Evolutionary conservation across 2,888 invertebrate species (phyloP).

Genomic region (Eupithecia subfuscata): DNA sequence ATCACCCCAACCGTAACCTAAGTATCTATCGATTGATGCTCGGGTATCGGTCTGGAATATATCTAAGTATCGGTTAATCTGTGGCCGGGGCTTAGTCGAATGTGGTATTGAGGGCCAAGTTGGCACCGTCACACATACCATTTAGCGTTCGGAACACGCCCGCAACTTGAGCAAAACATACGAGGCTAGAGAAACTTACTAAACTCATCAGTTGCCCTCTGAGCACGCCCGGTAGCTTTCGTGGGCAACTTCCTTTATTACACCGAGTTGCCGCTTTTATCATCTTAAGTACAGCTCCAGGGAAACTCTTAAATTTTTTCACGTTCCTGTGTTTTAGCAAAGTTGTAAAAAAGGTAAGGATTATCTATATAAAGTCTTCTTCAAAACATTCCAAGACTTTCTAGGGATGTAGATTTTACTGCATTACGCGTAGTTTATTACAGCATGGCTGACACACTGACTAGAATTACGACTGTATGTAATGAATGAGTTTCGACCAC

Average conservation of each 20-base stretch:
- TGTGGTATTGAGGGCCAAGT: conserved; percentile 38
- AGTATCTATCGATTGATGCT: conserved; percentile 14
- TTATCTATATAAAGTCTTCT: not conserved
- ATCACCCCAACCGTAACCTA: conserved; percentile 9
- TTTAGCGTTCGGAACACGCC: conserved; percentile 64
- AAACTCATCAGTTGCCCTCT: conserved; percentile 76
- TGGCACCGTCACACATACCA: conserved; percentile 49
- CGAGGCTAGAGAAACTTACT: conserved; percentile 67
- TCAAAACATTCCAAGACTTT: not conserved
- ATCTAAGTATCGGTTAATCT: conserved; percentile 21
- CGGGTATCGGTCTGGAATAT: conserved; percentile 12
- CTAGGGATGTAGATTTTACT: not conserved
- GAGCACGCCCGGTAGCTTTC: conserved; percentile 67
- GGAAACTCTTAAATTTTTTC: conserved; percentile 22
- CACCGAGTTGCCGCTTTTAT: conserved; percentile 61
- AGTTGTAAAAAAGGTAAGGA: not conserved
- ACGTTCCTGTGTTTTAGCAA: conserved; percentile 6
- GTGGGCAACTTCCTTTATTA: conserved; percentile 69
- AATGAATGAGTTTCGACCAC: not conserved
- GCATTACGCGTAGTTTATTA: not conserved
- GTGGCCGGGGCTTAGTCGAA: conserved; percentile 25
- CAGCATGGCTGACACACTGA: not conserved
- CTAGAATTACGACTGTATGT: not conserved
- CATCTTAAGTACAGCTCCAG: conserved; percentile 46
- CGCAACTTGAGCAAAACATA: conserved; percentile 62